A percentile compares a stretch with the other conserved stretches of the same genome.
These are phyloP conservation scores for Scolanthus callimorphus DNA, from an alignment of 92 coral and sea anemone species.

Conservation along the genomic window DNA sequence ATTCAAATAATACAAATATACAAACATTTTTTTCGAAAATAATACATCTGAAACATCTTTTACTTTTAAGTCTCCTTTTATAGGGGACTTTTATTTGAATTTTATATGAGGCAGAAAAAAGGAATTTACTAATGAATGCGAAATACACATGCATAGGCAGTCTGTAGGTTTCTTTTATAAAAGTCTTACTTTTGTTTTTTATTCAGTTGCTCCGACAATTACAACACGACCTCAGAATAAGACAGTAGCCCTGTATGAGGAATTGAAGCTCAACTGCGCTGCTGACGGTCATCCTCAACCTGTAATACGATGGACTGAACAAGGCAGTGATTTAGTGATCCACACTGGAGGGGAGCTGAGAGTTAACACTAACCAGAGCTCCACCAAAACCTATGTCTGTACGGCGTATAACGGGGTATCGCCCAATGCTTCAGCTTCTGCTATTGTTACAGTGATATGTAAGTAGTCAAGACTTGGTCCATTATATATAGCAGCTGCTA, in stretches of 20 bases:
- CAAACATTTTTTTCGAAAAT: too few relatives aligned
- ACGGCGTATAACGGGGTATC: not conserved
- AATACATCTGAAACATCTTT: too few relatives aligned
- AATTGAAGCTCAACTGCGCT: constrained; percentile 8
- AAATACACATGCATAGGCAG: too few relatives aligned
- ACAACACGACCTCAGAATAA: constrained; percentile 17
- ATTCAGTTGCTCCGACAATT: not conserved
- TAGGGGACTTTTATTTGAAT: too few relatives aligned
- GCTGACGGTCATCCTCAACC: constrained; percentile 33
- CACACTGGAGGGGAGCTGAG: not conserved
- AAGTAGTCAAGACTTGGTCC: too few relatives aligned
- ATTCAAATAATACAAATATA: too few relatives aligned
- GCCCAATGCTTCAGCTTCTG: not conserved
- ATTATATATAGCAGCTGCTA: too few relatives aligned
- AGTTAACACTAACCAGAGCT: not conserved
- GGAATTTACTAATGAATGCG: too few relatives aligned
- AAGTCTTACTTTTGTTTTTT: not conserved
- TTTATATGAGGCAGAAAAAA: too few relatives aligned
- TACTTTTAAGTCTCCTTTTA: too few relatives aligned
- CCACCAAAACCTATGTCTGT: not conserved
- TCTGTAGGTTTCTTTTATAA: too few relatives aligned
- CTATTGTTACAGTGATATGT: not conserved
- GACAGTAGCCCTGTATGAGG: constrained; percentile 15
- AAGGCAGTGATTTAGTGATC: not conserved
- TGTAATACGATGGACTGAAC: constrained; percentile 3